These are phyloP conservation scores for Hyles vespertilio DNA, from an alignment of 1,140 invertebrate genomes.

Conservation along the genomic window DNA sequence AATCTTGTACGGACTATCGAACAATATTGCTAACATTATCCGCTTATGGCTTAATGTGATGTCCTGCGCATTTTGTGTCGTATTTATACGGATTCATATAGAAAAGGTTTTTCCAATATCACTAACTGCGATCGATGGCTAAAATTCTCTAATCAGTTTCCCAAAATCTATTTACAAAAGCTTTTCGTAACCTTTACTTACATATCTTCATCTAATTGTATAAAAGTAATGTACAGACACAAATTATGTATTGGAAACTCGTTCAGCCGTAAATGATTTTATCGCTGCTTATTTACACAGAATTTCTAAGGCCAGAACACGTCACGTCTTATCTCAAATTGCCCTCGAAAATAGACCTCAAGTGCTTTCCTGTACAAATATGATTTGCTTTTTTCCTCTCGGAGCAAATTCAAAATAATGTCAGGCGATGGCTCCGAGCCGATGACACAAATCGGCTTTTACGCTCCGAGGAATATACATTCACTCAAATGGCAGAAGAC, in stretches of 20 bases:
- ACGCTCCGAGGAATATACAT: constrained; percentile 41
- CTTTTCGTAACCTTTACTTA: too few relatives aligned
- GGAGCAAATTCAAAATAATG: constrained; percentile 38
- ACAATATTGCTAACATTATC: constrained; percentile 31
- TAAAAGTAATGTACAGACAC: not conserved
- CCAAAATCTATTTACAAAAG: too few relatives aligned
- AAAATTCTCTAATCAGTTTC: not conserved
- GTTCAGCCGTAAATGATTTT: constrained; percentile 20
- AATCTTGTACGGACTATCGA: constrained; percentile 32
- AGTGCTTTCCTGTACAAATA: constrained; percentile 41
- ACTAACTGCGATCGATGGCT: constrained; percentile 2
- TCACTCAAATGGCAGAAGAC: constrained; percentile 26
- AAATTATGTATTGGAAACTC: constrained; percentile 3
- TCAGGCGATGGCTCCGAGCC: constrained; percentile 25
- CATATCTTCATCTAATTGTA: not conserved
- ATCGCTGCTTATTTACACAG: constrained; percentile 24
- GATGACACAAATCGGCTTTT: constrained; percentile 54
- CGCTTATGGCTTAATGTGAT: constrained; percentile 48
- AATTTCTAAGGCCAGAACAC: constrained; percentile 16
- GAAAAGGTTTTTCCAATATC: constrained; percentile 30
- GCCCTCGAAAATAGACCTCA: constrained; percentile 27
- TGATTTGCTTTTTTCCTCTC: constrained; percentile 41
- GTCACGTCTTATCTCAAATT: constrained; percentile 30
- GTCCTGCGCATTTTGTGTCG: constrained; percentile 5
- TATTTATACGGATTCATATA: constrained; percentile 34